Percentiles rank a stretch among this genome's conserved stretches.
Evolutionary conservation across 2,797 vertebrate genomes (phyloP).

Genomic region (Glyptemys insculpta): DNA sequence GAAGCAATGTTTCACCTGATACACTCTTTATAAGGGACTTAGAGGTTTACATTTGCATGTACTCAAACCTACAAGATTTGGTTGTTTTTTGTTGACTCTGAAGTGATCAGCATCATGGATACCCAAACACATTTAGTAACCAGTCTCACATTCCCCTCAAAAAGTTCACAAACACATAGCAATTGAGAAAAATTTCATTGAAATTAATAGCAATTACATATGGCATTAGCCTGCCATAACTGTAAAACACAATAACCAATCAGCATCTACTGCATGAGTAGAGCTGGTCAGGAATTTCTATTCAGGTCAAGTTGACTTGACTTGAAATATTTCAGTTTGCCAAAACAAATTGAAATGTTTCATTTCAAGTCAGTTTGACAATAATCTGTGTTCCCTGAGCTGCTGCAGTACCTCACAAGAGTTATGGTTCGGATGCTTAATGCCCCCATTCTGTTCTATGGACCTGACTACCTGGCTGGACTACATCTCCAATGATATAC

Average conservation of each 20-base stretch:
- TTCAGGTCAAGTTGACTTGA: neutral
- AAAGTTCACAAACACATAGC: constrained; percentile 18
- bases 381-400: neutral
- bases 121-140: neutral
- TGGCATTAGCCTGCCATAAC: neutral
- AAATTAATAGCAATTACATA: constrained; percentile 3
- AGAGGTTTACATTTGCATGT: constrained; percentile 13
- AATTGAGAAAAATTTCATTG: constrained; percentile 21
- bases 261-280: neutral
- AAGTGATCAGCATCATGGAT: constrained; percentile 28
- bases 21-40: constrained; percentile 18
- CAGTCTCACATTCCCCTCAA: constrained; percentile 22
- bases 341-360: neutral
- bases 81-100: constrained; percentile 40
- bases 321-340: neutral
- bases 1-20: neutral
- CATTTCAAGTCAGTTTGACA: neutral
- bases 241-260: constrained; percentile 28
- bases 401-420: neutral
- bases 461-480: neutral
- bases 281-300: neutral
- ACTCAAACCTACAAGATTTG: constrained; percentile 36
- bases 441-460: neutral
- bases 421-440: neutral
- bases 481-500: neutral